Percentiles rank a stretch among this genome's conserved stretches.
phyloP scores from a whole-genome alignment of 2,797 vertebrate genomes.

The Phalanger gymnotis region DNA sequence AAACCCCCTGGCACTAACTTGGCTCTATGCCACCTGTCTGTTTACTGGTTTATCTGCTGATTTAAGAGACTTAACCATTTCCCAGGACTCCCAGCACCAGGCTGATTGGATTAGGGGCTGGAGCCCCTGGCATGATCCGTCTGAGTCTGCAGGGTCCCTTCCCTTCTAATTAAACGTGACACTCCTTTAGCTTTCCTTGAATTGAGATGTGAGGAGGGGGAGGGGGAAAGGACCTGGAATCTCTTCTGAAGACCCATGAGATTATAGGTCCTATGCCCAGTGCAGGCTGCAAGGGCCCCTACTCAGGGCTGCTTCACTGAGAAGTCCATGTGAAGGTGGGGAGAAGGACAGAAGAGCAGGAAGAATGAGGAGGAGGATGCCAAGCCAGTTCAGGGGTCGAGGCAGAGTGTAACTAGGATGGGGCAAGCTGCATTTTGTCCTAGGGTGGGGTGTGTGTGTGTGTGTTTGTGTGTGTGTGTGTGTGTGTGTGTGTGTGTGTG shows the following conservation, averaged over 20 bases:
- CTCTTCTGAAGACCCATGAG: neutral
- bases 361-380: neutral
- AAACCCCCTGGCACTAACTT: neutral
- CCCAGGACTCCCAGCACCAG: neutral
- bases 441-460: neutral
- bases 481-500: no score
- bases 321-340: neutral
- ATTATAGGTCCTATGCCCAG: neutral
- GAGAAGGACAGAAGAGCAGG: neutral
- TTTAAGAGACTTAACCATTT: neutral
- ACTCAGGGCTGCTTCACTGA: neutral
- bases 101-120: conserved; percentile 20
- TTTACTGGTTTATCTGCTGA: neutral
- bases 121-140: conserved; percentile 3
- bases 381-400: no score
- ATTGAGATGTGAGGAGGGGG: neutral
- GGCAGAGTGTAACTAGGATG: neutral
- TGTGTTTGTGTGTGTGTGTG: no score
- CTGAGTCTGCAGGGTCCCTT: neutral
- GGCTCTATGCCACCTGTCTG: neutral
- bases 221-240: neutral
- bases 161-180: neutral
- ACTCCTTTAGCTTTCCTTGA: conserved; percentile 14
- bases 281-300: neutral
- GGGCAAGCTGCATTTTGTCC: neutral